Evolutionary conservation across 2,113 vertebrate genomes (phyloP).

Genomic region (Psittacara wagleri): DNA sequence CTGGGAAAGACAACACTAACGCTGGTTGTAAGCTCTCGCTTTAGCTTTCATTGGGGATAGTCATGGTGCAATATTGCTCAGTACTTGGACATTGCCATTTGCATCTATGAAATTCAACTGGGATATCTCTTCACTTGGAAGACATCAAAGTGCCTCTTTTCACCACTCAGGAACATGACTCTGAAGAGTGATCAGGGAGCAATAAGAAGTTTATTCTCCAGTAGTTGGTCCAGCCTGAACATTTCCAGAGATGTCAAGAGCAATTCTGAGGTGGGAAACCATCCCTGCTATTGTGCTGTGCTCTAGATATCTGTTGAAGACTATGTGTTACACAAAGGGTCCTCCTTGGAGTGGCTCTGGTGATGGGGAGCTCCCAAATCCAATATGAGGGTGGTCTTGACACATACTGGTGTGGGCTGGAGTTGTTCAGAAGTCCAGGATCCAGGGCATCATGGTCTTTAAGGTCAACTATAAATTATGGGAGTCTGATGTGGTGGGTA

Average conservation of each 20-base stretch:
- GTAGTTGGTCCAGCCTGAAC: neutral
- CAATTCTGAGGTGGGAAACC: neutral
- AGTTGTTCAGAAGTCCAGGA: neutral
- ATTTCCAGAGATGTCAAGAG: neutral
- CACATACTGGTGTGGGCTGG: neutral
- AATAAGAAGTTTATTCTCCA: neutral
- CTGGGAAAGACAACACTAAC: neutral
- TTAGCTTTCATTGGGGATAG: neutral
- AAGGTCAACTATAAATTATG: neutral
- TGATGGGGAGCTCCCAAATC: neutral
- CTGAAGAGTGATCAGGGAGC: neutral
- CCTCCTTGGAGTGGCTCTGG: neutral
- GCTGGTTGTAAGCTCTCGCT: neutral
- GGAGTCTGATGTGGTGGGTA: neutral
- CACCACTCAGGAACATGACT: neutral
- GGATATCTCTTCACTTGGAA: neutral
- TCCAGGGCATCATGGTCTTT: neutral
- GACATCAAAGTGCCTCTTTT: neutral
- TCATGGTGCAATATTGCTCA: neutral
- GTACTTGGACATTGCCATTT: neutral
- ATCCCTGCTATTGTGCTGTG: rapidly evolving
- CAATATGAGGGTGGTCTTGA: neutral
- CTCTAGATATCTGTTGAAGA: neutral
- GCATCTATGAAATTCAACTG: neutral
- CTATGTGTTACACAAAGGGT: neutral